Evolutionary conservation across 1,140 invertebrate species (phyloP).

Genomic region (Radopholus similis): DNA sequence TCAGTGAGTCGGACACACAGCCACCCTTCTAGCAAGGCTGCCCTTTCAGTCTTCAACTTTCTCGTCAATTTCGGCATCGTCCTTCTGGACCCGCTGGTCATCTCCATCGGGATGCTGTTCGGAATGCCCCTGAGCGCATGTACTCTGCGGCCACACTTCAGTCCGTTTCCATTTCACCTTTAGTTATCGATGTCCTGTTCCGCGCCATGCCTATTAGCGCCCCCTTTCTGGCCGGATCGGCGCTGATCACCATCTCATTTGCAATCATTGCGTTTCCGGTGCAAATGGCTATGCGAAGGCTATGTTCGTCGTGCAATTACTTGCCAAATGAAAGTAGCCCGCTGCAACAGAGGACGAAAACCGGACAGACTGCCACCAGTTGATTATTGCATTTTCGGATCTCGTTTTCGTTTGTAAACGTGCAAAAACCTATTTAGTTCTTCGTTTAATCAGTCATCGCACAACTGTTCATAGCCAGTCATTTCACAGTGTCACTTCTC

Average conservation of each 20-base stretch:
- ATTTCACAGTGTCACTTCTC: too few relatives aligned
- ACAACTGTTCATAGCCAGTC: too few relatives aligned
- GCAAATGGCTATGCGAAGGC: not conserved
- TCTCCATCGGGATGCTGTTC: slow-evolving; percentile 55
- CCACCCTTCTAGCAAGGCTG: not conserved
- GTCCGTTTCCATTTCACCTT: slow-evolving; percentile 17
- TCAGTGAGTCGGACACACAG: slow-evolving; percentile 26
- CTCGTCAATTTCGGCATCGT: slow-evolving; percentile 58
- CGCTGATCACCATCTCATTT: slow-evolving; percentile 50
- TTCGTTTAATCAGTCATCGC: too few relatives aligned
- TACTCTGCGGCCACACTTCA: slow-evolving; percentile 17
- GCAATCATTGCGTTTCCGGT: slow-evolving; percentile 45
- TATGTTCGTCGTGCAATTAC: not conserved
- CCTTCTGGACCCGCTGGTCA: slow-evolving; percentile 46
- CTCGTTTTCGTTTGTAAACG: too few relatives aligned
- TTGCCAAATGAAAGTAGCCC: too few relatives aligned
- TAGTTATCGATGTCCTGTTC: slow-evolving; percentile 51
- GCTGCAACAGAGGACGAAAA: too few relatives aligned
- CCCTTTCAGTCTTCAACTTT: slow-evolving; percentile 55
- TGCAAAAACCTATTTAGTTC: too few relatives aligned
- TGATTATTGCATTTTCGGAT: too few relatives aligned
- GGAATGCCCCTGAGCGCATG: slow-evolving; percentile 53
- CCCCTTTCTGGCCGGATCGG: slow-evolving; percentile 44
- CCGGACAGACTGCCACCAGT: too few relatives aligned
- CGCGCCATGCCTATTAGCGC: slow-evolving; percentile 32